A percentile compares a stretch with the other conserved stretches of the same genome.
Conservation (phyloP, 2,113 vertebrate genomes). For the Thalassarche chlororhynchos region DNA sequence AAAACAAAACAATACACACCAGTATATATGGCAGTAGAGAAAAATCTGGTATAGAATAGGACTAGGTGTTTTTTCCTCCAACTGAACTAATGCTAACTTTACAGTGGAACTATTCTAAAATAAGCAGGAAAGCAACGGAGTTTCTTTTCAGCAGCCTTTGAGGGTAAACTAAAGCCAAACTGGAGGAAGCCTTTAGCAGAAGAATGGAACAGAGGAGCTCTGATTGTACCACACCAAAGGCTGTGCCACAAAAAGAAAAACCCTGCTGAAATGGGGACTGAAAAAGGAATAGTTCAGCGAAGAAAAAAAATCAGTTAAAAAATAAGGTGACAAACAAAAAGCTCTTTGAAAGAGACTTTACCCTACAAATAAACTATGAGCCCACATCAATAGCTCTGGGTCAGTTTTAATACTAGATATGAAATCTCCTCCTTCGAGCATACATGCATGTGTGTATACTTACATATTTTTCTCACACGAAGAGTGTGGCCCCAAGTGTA, state of each 20-base stretch:
- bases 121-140: neutral
- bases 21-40: neutral
- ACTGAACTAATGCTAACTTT: neutral
- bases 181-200: neutral
- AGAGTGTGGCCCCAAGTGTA: neutral
- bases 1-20: neutral
- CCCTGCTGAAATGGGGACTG: neutral
- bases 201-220: neutral
- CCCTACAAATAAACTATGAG: neutral
- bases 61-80: neutral
- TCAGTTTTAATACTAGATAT: neutral
- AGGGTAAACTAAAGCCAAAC: conserved; percentile 10
- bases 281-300: neutral
- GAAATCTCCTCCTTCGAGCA: neutral
- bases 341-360: neutral
- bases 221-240: neutral
- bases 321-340: neutral
- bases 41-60: neutral
- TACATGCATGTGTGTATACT: neutral
- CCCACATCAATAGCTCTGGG: neutral
- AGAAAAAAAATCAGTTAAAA: conserved; percentile 10
- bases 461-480: neutral
- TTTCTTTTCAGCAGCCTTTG: neutral
- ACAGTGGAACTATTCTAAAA: neutral
- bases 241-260: neutral